Evolutionary conservation across 2,888 invertebrate species (phyloP).

Genomic region (Pyrochroa serraticornis): DNA sequence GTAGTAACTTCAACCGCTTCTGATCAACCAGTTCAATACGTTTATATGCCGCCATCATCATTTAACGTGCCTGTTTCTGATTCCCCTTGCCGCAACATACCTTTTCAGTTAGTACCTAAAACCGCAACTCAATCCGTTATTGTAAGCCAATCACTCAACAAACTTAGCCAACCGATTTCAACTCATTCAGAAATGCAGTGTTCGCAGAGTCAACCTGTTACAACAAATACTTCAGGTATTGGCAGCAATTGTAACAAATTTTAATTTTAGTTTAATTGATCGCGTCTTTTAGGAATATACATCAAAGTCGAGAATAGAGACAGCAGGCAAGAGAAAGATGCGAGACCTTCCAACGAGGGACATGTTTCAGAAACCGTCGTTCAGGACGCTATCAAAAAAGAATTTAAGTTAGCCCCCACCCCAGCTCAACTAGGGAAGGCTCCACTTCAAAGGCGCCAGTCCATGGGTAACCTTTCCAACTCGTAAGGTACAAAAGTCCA

Average conservation of each 20-base stretch:
- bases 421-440: constrained; percentile 92
- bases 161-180: constrained; percentile 32
- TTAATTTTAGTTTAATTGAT: not conserved
- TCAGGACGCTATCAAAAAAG: constrained; percentile 30
- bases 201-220: constrained; percentile 31
- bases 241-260: not conserved
- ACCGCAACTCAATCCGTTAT: constrained; percentile 62
- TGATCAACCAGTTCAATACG: constrained; percentile 56
- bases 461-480: constrained; percentile 67
- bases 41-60: constrained; percentile 55
- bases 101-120: constrained; percentile 52
- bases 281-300: constrained; percentile 3
- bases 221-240: constrained; percentile 16
- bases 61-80: constrained; percentile 61
- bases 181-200: constrained; percentile 37
- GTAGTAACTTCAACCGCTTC: constrained; percentile 55
- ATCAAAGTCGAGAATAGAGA: constrained; percentile 13
- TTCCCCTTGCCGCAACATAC: constrained; percentile 45
- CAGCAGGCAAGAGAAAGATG: constrained; percentile 11
- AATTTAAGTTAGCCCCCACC: constrained; percentile 87
- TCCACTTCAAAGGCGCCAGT: constrained; percentile 85
- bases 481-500: constrained; percentile 2
- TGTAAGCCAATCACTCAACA: constrained; percentile 59
- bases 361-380: no score
- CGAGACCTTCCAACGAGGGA: not conserved